A percentile compares a stretch with the other conserved stretches of the same genome.
These are phyloP conservation scores for Lymantria dispar DNA, from an alignment of 2,888 invertebrate species.

Conservation along the genomic window DNA sequence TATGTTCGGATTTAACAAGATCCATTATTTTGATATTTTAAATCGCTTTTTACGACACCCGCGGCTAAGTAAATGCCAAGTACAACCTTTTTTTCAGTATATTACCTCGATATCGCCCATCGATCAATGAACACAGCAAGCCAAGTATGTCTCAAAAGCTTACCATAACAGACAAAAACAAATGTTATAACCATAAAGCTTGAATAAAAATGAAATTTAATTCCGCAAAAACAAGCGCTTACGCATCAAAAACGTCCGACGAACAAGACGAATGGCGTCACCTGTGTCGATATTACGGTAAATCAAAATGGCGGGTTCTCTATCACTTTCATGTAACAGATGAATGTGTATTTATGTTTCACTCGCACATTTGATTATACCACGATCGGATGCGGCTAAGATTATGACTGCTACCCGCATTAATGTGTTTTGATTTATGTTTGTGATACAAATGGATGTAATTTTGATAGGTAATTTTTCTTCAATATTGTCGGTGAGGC, in stretches of 20 bases:
- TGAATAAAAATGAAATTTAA: slow-evolving; percentile 3
- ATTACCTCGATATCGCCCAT: too few species aligned
- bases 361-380: slow-evolving; percentile 46
- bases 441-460: slow-evolving; percentile 39
- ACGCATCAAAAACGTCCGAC: slow-evolving; percentile 38
- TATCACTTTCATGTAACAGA: slow-evolving; percentile 25
- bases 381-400: slow-evolving; percentile 32
- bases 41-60: too few species aligned
- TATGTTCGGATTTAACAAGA: too few species aligned
- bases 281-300: slow-evolving; percentile 45
- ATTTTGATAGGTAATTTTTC: slow-evolving; percentile 38
- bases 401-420: slow-evolving; percentile 56
- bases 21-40: too few species aligned
- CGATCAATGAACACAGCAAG: too few species aligned
- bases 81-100: too few species aligned
- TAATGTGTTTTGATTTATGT: slow-evolving; percentile 60
- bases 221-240: slow-evolving; percentile 14
- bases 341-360: slow-evolving; percentile 22
- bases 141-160: not conserved
- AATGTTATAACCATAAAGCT: not conserved
- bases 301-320: slow-evolving; percentile 55
- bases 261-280: slow-evolving; percentile 53
- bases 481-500: slow-evolving; percentile 4
- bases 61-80: too few species aligned
- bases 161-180: not conserved